Evolutionary conservation across 2,797 vertebrate species (phyloP), one percentile per base, ranked within the genome.

Genomic region (Crenuchus spilurus): DNA sequence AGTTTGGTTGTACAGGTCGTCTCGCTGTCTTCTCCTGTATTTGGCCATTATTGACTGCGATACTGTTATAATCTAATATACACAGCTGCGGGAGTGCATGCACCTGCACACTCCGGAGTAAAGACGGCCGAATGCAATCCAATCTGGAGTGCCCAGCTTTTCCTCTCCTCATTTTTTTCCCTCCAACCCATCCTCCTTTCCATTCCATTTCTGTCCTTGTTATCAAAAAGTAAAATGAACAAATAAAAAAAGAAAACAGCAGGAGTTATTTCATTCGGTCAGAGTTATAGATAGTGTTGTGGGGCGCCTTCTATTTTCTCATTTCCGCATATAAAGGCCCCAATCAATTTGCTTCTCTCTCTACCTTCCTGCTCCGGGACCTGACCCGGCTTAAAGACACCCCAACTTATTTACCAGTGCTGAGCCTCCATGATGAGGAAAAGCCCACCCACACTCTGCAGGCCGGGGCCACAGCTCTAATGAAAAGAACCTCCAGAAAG

Each of bases 271-370:
- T 77, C 42, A 69, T 72, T 77, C 42, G 42, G 54, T 41, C 18
- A 28, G 49, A 58, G 67, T 70, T 75, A 65, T 41, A 78, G 65
- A 70, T 63, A 82, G 74, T 55, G 71, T 68, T 78, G 65, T 49
- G 75, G 49, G 78, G 79, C 63, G 63, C 82, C 70, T 79, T 78
- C 79, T 83, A 80, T 80, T 88, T 86, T 87, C 80, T 84, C 81
- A 85, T 85, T 88, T 88, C 85, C 82, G 74, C 83, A 86, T 77
- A 87, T 87, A 86, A 92, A 88, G 86, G 85, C 66, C 72, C 54
- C 86, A 87, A 90, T 90, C 90, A 88, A 92, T 92, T 92, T 85
- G 9, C 57, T n/a, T 78, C 78, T 74, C 74, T 80, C 87, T 86
- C 86, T 73, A 71, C 78, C 87, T 86, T 86, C 85, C 83, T 69